phyloP scores from a whole-genome alignment of 2,888 invertebrate genomes.

The Timandra comae region DNA sequence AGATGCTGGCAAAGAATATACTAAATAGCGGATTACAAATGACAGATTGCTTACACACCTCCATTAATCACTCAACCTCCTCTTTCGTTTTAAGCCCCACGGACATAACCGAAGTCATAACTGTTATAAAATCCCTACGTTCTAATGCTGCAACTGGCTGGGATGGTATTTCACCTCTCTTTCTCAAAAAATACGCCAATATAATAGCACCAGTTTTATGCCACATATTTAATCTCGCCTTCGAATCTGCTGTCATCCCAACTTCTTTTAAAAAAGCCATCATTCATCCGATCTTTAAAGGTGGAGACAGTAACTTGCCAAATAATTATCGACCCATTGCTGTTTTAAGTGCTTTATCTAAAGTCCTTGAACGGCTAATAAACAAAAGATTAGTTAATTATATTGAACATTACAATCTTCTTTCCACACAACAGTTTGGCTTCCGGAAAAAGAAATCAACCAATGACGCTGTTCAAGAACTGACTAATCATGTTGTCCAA shows the following conservation, averaged over 20 bases:
- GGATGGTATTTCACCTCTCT: background rate
- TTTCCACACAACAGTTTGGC: background rate
- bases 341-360: too few species aligned
- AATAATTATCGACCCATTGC: background rate
- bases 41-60: background rate
- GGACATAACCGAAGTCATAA: background rate
- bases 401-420: background rate
- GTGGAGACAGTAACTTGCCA: background rate
- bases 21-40: background rate
- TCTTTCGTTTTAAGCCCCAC: background rate
- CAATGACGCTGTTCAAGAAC: background rate
- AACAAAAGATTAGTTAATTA: background rate
- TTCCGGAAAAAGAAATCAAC: background rate
- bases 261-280: background rate
- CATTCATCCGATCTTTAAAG: background rate
- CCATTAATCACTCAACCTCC: too few species aligned
- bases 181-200: background rate
- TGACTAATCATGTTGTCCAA: background rate
- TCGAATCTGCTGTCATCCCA: background rate
- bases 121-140: background rate
- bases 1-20: background rate
- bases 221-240: background rate
- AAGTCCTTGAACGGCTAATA: background rate
- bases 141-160: background rate
- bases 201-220: background rate